Percentiles rank a stretch among this genome's conserved stretches.
Conservation (phyloP, 2,888 invertebrate species). For the Cephus pygmeus region DNA sequence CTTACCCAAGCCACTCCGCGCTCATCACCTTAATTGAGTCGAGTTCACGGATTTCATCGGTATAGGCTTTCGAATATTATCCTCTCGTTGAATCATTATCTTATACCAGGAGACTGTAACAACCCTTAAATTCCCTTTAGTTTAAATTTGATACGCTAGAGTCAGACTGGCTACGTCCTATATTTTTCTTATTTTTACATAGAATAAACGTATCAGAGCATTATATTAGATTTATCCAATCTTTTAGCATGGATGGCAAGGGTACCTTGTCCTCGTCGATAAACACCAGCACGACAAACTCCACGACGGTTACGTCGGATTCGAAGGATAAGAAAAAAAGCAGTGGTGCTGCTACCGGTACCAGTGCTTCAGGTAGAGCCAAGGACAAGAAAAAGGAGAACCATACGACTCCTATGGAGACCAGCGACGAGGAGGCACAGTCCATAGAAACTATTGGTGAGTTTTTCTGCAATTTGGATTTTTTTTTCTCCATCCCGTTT, state of each 20-base stretch:
- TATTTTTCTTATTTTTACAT: neutral
- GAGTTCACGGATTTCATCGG: slow-evolving; percentile 40
- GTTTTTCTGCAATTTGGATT: slow-evolving; percentile 28
- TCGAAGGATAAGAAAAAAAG: slow-evolving; percentile 55
- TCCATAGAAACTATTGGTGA: slow-evolving; percentile 58
- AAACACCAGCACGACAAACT: slow-evolving; percentile 26
- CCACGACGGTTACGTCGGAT: slow-evolving; percentile 41
- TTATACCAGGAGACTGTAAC: neutral
- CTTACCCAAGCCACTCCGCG: slow-evolving; percentile 43
- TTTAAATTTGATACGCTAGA: neutral
- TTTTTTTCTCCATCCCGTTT: neutral
- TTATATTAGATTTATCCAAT: neutral
- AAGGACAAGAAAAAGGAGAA: slow-evolving; percentile 67
- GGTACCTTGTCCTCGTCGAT: slow-evolving; percentile 47
- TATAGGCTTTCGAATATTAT: slow-evolving; percentile 1
- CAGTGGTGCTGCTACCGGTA: slow-evolving; percentile 30
- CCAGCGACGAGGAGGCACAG: slow-evolving; percentile 70
- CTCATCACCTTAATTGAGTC: slow-evolving; percentile 59
- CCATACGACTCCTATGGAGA: slow-evolving; percentile 67
- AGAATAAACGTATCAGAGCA: neutral
- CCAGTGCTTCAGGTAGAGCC: slow-evolving; percentile 43
- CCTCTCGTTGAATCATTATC: neutral
- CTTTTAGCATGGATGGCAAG: slow-evolving; percentile 50
- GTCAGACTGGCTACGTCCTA: neutral
- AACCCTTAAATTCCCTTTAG: neutral